These are phyloP conservation scores for Passerculus sandwichensis DNA, from an alignment of 2,797 vertebrate genomes.

Conservation along the genomic window DNA sequence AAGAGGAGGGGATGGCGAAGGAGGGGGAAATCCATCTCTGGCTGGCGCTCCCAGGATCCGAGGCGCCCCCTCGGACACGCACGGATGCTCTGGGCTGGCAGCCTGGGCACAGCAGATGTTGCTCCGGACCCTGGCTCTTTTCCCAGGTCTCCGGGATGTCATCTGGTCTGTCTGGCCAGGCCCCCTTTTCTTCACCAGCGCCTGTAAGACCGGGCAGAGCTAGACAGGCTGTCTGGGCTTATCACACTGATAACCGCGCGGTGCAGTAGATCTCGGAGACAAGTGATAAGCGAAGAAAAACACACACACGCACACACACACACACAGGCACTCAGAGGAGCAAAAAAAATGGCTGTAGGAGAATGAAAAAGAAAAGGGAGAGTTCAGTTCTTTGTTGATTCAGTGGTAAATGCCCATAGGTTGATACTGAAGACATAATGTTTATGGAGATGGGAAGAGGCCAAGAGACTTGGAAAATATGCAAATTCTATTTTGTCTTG, in stretches of 20 bases:
- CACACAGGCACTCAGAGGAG: neutral
- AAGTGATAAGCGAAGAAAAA: neutral
- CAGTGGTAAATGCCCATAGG: neutral
- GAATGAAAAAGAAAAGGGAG: neutral
- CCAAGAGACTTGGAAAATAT: neutral
- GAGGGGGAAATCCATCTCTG: neutral
- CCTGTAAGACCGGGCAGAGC: neutral
- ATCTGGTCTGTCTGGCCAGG: neutral
- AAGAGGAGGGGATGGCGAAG: neutral
- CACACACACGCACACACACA: neutral
- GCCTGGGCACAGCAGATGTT: constrained; percentile 35
- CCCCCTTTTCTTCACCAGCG: neutral
- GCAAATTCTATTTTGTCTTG: neutral
- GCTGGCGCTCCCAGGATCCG: neutral
- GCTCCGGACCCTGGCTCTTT: constrained; percentile 30
- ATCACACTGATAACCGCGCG: neutral
- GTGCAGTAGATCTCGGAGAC: neutral
- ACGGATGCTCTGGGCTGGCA: constrained; percentile 39
- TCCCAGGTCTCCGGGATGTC: constrained; percentile 43
- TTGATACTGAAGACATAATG: neutral
- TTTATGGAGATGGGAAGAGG: neutral
- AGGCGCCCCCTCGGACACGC: neutral
- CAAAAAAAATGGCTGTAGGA: neutral
- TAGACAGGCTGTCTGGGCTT: neutral
- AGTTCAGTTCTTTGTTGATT: neutral